Conservation (phyloP, 2,113 vertebrate genomes). For the Rhynchopsitta pachyrhyncha region DNA sequence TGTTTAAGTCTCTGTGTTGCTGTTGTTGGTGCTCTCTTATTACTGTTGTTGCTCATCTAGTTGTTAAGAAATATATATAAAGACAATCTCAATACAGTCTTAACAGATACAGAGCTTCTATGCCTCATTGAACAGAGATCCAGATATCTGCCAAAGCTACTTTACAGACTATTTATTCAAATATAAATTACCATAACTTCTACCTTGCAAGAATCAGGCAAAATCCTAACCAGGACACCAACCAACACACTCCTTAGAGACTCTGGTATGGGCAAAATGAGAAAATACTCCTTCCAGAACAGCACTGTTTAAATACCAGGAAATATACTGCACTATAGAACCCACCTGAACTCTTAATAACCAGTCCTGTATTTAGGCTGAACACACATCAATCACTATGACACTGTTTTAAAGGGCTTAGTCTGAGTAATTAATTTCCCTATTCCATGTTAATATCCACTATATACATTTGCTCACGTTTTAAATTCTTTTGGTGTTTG, state of each 20-base stretch:
- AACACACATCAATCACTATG: neutral
- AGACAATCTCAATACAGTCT: neutral
- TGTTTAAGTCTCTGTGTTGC: slow-evolving; percentile 96
- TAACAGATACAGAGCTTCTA: accelerated
- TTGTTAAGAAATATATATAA: neutral
- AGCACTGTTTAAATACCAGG: neutral
- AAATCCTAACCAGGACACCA: neutral
- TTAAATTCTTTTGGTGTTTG: neutral
- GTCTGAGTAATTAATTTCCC: neutral
- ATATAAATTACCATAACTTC: accelerated
- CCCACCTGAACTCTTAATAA: neutral
- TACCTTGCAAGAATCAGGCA: neutral
- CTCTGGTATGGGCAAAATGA: neutral
- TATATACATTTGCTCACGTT: neutral
- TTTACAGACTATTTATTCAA: neutral
- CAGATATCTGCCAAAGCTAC: too few species aligned
- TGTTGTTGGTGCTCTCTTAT: slow-evolving; percentile 94
- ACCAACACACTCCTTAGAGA: too few species aligned
- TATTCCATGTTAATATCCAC: neutral
- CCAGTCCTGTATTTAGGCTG: neutral
- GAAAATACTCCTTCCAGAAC: neutral
- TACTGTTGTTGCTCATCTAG: slow-evolving; percentile 94
- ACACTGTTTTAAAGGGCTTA: neutral
- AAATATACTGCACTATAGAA: neutral
- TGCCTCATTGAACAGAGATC: accelerated